Conservation (phyloP, 2,797 vertebrate species). For the Tamandua tetradactyla region DNA sequence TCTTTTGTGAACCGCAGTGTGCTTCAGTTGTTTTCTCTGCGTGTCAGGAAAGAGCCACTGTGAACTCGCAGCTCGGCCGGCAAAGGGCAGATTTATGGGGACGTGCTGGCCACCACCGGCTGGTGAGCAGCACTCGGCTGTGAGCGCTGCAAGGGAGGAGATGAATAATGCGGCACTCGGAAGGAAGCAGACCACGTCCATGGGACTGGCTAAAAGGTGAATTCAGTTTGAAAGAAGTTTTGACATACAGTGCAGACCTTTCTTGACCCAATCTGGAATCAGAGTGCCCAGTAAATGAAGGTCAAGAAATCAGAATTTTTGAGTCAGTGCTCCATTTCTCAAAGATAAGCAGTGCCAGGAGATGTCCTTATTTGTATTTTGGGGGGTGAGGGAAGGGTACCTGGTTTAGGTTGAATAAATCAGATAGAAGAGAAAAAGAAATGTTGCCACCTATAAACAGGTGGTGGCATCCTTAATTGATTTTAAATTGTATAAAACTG, state of each 20-base stretch:
- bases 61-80: constrained; percentile 70
- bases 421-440: not conserved
- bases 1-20: constrained; percentile 61
- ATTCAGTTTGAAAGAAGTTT: not conserved
- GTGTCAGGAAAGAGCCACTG: constrained; percentile 70
- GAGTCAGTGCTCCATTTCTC: not conserved
- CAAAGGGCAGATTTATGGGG: constrained; percentile 75
- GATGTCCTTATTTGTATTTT: not conserved
- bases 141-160: constrained; percentile 69
- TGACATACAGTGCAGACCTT: not conserved
- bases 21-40: constrained; percentile 63
- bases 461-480: not conserved
- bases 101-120: constrained; percentile 80
- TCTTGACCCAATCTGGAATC: not conserved
- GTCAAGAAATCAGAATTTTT: constrained; percentile 25
- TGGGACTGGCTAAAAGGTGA: not conserved
- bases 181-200: not conserved
- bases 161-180: constrained; percentile 45
- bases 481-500: constrained; percentile 8
- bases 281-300: not conserved
- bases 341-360: not conserved
- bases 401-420: not conserved
- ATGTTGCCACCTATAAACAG: not conserved
- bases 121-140: constrained; percentile 77
- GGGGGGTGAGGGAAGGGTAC: not conserved